A percentile compares a stretch with the other conserved stretches of the same genome.
phyloP scores from a whole-genome alignment of 1,140 invertebrate genomes.

The Drosophila busckii region DNA sequence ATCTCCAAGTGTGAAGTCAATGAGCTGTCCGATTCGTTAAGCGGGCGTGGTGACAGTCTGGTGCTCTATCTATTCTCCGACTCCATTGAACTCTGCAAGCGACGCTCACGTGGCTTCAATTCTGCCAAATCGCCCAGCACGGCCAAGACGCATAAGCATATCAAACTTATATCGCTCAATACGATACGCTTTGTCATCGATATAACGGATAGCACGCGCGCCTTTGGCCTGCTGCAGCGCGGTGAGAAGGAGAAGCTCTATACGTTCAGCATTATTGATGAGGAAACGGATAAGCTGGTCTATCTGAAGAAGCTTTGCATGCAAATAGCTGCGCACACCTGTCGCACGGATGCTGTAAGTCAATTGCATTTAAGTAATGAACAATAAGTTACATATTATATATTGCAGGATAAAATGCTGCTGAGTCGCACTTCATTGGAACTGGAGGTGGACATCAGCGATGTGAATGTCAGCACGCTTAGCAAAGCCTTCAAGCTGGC shows the following conservation, averaged over 20 bases:
- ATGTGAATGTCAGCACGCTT: constrained; percentile 89
- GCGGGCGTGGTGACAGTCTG: constrained; percentile 91
- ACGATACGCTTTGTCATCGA: constrained; percentile 94
- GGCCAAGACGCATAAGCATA: constrained; percentile 93
- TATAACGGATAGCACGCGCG: constrained; percentile 89
- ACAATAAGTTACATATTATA: not conserved
- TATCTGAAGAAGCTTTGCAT: constrained; percentile 91
- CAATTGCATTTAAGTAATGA: not conserved
- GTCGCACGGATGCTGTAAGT: constrained; percentile 89
- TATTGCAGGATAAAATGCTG: constrained; percentile 78
- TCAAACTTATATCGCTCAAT: constrained; percentile 91
- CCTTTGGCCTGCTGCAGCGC: constrained; percentile 92
- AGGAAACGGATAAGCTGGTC: constrained; percentile 87
- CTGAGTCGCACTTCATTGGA: constrained; percentile 85
- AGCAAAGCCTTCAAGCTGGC: constrained; percentile 93
- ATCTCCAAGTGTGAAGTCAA: constrained; percentile 92
- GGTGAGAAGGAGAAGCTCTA: constrained; percentile 92
- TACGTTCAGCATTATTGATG: constrained; percentile 91
- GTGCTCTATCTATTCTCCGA: constrained; percentile 96
- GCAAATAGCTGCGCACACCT: constrained; percentile 92
- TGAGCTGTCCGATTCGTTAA: constrained; percentile 91
- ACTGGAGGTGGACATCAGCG: constrained; percentile 90
- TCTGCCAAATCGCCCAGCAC: constrained; percentile 84
- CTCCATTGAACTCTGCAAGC: constrained; percentile 94
- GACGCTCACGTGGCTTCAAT: constrained; percentile 88